Evolutionary conservation across 2,113 vertebrate genomes (phyloP).

Genomic region (Ramphastos sulfuratus): DNA sequence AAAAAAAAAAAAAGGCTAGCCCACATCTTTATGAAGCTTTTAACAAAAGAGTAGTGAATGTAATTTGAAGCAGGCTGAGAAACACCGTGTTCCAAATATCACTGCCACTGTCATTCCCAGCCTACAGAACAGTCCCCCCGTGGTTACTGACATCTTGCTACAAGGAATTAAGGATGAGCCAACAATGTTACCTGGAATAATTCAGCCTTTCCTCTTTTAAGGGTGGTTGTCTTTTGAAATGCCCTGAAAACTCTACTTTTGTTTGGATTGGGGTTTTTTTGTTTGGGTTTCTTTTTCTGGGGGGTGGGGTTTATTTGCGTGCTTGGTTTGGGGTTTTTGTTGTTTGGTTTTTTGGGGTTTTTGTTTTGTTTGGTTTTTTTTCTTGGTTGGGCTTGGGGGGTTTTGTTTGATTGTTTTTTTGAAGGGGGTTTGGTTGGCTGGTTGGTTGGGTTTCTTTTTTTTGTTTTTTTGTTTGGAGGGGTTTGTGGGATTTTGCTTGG

Average conservation of each 20-base stretch:
- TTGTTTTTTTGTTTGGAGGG: too few relatives aligned
- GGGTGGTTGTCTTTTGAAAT: not conserved
- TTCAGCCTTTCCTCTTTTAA: not conserved
- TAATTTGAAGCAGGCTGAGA: not conserved
- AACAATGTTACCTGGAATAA: not conserved
- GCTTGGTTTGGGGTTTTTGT: too few relatives aligned
- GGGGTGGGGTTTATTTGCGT: too few relatives aligned
- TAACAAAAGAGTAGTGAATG: not conserved
- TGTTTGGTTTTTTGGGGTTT: too few relatives aligned
- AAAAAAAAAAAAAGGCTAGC: slow-evolving; percentile 28
- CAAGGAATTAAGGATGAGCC: not conserved
- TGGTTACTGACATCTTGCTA: not conserved
- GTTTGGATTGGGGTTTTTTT: not conserved
- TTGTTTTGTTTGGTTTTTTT: too few relatives aligned
- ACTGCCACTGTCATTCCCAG: not conserved
- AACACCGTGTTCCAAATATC: not conserved
- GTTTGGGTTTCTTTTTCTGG: too few relatives aligned
- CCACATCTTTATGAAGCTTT: slow-evolving; percentile 7
- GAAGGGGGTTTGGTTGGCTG: too few relatives aligned
- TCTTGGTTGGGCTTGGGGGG: too few relatives aligned
- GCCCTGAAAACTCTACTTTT: not conserved
- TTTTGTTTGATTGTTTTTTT: too few relatives aligned
- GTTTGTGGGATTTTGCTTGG: too few relatives aligned
- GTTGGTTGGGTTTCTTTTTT: too few relatives aligned
- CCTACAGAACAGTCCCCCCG: accelerated